A percentile compares a stretch with the other conserved stretches of the same genome.
These are phyloP conservation scores for Phrynosoma blainvillii DNA, from an alignment of 2,113 vertebrate genomes.

Conservation along the genomic window DNA sequence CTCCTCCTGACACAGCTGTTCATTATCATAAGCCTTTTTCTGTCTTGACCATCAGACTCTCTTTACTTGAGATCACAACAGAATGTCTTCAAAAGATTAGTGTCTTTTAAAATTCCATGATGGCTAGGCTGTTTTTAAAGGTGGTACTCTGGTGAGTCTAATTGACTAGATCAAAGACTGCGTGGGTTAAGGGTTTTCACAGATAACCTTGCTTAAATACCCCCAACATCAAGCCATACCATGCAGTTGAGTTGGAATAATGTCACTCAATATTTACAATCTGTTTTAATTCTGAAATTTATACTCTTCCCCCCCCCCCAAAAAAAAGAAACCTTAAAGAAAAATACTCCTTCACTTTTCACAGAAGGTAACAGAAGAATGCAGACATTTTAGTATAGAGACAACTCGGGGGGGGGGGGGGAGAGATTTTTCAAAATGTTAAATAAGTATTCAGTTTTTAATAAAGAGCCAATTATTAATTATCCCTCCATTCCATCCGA, in stretches of 20 bases:
- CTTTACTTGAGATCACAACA: conserved; percentile 7
- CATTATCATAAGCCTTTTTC: not conserved
- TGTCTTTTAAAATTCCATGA: conserved; percentile 7
- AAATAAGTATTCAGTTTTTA: not conserved
- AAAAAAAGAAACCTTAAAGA: not conserved
- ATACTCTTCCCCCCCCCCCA: not conserved
- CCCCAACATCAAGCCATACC: not conserved
- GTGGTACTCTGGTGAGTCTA: not conserved
- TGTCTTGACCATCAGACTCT: not conserved
- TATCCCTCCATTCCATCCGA: too few species aligned
- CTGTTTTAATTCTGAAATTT: not conserved
- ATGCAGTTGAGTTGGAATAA: conserved; percentile 5
- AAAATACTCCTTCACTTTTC: not conserved
- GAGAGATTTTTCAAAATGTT: not conserved
- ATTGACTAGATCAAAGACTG: conserved; percentile 22
- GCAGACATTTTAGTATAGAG: not conserved
- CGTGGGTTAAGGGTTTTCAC: not conserved
- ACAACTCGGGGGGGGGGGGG: too few species aligned
- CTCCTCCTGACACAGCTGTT: not conserved
- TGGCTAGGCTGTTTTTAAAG: conserved; percentile 18
- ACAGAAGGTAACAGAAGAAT: not conserved
- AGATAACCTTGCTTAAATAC: not conserved
- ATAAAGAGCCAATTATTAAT: not conserved
- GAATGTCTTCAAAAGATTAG: conserved; percentile 18
- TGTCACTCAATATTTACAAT: not conserved